A percentile compares a stretch with the other conserved stretches of the same genome.
These are phyloP conservation scores for Sciurus niger DNA, from an alignment of 2,113 vertebrate genomes.

Conservation along the genomic window DNA sequence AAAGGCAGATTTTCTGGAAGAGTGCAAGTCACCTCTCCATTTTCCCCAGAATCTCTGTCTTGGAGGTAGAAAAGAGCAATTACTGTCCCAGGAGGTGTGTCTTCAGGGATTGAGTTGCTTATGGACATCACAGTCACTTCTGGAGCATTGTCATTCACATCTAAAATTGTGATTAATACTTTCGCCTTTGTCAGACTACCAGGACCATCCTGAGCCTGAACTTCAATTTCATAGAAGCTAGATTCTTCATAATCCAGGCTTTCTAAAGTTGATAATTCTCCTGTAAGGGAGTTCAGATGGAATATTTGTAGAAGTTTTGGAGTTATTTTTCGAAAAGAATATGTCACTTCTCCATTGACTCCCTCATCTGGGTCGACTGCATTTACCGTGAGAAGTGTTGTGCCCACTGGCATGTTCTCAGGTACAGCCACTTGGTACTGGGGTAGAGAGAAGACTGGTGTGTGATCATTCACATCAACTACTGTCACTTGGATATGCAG, in stretches of 20 bases:
- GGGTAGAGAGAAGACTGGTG: constrained; percentile 83
- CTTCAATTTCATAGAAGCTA: constrained; percentile 82
- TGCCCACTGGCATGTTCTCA: constrained; percentile 89
- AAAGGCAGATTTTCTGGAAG: constrained; percentile 88
- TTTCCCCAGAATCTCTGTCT: constrained; percentile 89
- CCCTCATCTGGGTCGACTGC: constrained; percentile 89
- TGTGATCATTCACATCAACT: constrained; percentile 89
- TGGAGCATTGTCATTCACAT: constrained; percentile 89
- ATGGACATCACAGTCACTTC: constrained; percentile 83
- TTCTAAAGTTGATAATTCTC: constrained; percentile 77
- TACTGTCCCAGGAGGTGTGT: constrained; percentile 85
- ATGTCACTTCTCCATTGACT: constrained; percentile 83
- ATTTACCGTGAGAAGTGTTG: constrained; percentile 85
- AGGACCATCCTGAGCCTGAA: constrained; percentile 89
- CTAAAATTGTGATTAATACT: constrained; percentile 87
- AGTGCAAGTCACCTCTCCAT: constrained; percentile 87
- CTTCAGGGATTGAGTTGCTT: constrained; percentile 85
- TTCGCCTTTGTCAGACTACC: constrained; percentile 87
- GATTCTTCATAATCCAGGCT: constrained; percentile 85
- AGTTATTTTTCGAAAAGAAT: constrained; percentile 82
- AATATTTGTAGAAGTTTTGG: constrained; percentile 76
- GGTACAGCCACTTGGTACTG: constrained; percentile 87
- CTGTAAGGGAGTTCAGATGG: constrained; percentile 77
- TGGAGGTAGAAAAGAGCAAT: constrained; percentile 89
- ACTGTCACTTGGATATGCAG: constrained; percentile 87